Evolutionary conservation across 1,140 invertebrate species (phyloP), one percentile per base, ranked within the genome.

Genomic region (Pseudomyrmex flavicornis): DNA sequence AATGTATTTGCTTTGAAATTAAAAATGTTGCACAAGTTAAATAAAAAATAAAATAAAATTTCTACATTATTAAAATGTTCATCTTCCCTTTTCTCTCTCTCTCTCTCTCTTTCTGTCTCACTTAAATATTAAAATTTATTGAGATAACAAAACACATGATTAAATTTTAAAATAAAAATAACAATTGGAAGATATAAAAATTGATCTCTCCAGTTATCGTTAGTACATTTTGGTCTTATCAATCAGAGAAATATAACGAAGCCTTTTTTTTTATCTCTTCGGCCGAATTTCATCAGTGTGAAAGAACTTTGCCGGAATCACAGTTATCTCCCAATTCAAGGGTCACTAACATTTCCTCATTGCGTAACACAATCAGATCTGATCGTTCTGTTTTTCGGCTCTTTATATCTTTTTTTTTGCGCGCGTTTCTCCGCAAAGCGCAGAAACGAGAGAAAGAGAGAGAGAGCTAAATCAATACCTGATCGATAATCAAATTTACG

Each of bases 331-430:
- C 9, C 35, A 7, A 35, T 35, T 35, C 12, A 52, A 17, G 12
- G 48, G 48, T 54, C 61, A 76, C 63, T 65, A 65, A 63, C 59
- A 76, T 59, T 63, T 52, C 35, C 5, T 17, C 44, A 54, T 52
- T n/a, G n/a, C n/a, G 22, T 54, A 12, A 76, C 15, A 17, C 44
- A 46, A 63, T 52, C 22, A 63, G 17, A 65, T 20, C 20, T 35
- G 50, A 73, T 61, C 20, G 44, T 4, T 59, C 15, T 73, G 20
- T 35, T 35, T 35, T 35, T 35, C 35, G 35, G 0, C 35, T 35
- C 35, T 12, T 9, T 35, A 15, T 70, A 15, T 70, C 52, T 15
- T 52, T n/a, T 62, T n/a, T 1, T 1, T 1, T n/a, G 7, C 17
- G 1, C 1, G 0, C 26, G n/a, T 61, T 61, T 26, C 26, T 26